Percentiles rank a stretch among this genome's conserved stretches.
phyloP scores from a whole-genome alignment of 2,797 vertebrate species.

The Pangasius djambal region DNA sequence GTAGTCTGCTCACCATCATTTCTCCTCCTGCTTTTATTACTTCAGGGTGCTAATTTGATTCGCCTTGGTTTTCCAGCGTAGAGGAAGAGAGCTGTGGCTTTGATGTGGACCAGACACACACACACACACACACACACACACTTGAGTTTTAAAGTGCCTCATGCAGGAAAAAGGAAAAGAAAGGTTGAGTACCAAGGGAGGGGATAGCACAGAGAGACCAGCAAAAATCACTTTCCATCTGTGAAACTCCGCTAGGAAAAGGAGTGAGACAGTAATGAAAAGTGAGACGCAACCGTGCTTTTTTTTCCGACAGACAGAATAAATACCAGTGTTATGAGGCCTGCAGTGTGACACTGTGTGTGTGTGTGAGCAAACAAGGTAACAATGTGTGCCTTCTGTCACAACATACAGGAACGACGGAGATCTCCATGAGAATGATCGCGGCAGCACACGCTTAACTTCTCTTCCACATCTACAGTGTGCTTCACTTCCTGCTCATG shows the following conservation, averaged over 20 bases:
- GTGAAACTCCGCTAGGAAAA: constrained; percentile 9
- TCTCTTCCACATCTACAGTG: background rate
- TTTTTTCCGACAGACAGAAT: background rate
- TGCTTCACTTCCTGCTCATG: constrained; percentile 15
- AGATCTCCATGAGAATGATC: background rate
- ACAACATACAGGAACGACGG: background rate
- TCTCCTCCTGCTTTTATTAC: background rate
- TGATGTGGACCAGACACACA: constrained; percentile 40
- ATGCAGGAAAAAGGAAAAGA: constrained; percentile 40
- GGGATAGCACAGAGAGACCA: constrained; percentile 37
- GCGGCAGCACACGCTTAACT: background rate
- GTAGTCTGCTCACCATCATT: background rate
- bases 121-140: constrained; percentile 3
- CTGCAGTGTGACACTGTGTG: background rate
- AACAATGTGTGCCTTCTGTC: background rate
- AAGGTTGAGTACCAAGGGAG: constrained; percentile 41
- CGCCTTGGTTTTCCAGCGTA: constrained; percentile 6
- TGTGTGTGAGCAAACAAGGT: background rate
- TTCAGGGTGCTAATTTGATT: constrained; percentile 32
- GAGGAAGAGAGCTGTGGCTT: constrained; percentile 19
- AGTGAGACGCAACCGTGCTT: background rate
- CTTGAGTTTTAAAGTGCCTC: constrained; percentile 6
- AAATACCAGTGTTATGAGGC: background rate
- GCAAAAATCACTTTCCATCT: constrained; percentile 56
- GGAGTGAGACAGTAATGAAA: background rate